Base-by-base conservation (phyloP, 2,888 invertebrate genomes). In the Cenopis cana region DNA sequence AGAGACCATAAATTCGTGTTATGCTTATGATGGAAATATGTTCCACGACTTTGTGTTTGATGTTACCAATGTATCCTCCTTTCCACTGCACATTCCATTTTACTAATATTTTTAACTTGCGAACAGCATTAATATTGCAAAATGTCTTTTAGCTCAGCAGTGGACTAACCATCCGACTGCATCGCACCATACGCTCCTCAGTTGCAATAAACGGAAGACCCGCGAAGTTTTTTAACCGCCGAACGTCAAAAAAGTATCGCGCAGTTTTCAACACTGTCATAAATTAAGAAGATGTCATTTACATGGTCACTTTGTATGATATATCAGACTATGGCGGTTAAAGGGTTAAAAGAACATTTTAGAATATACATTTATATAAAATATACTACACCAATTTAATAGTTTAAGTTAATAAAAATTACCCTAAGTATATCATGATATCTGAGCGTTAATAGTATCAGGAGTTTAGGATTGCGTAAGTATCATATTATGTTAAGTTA, bases 21-120 rank as follows among this genome's bases (percentile, higher is more conserved):
- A 41, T 12, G 38, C 38, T n/a, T 46, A n/a, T 50, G 36, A 41
- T 18, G 36, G 14, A 49, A 36, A 36, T 24, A 14, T 52, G 52
- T 46, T 46, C 3, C 14, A 8, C 12, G 41, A 3, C 41, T 41
- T 6, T 41, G 41, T 41, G 41, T 14, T 41, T 41, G 14, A 36
- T 64, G 57, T 65, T 65, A 59, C 64, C 64, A 65, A 18, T 36
- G 57, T 64, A 54, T 54, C 59, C 64, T 68, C 56, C 62, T 57
- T 64, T 67, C 52, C 50, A 57, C 62, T 64, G 61, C 52, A 72
- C 72, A 72, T 72, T 72, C 72, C 72, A 72, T 64, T 64, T 59
- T 46, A 11, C 24, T 60, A 18, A 46, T 61, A 36, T 36, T 69
- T 4, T 36, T 61, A 36, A 55, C 36, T 49, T 46, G 20, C 2